phyloP scores from a whole-genome alignment of 2,113 vertebrate genomes.

The Hemicordylus capensis region DNA sequence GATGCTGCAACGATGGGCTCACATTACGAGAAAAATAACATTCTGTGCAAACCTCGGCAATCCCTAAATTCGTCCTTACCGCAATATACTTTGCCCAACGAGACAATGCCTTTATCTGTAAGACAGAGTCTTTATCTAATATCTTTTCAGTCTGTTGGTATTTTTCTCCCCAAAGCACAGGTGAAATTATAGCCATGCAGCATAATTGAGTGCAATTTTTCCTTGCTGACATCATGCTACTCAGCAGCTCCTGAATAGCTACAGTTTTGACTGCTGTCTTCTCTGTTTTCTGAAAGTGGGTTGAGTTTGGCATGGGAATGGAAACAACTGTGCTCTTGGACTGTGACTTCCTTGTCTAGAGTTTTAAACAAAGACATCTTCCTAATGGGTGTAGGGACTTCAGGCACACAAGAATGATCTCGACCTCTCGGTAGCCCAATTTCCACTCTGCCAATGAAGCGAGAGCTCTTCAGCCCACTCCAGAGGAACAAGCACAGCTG shows the following conservation, averaged over 20 bases:
- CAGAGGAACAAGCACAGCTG: conserved; percentile 29
- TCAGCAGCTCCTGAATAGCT: conserved; percentile 67
- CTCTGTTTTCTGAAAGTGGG: conserved; percentile 68
- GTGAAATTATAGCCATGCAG: conserved; percentile 72
- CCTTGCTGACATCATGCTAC: conserved; percentile 70
- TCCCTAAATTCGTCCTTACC: conserved; percentile 53
- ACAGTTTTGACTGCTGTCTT: conserved; percentile 54
- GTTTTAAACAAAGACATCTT: conserved; percentile 51
- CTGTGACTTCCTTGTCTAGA: conserved; percentile 56
- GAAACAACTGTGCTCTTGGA: conserved; percentile 61
- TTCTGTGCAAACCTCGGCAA: conserved; percentile 52
- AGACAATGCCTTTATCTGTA: conserved; percentile 68
- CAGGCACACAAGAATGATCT: conserved; percentile 12
- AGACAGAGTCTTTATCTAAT: conserved; percentile 61
- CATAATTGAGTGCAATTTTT: conserved; percentile 75
- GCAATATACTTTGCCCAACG: conserved; percentile 44
- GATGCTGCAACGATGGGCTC: neutral
- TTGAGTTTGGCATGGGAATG: conserved; percentile 55
- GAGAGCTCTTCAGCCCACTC: conserved; percentile 30
- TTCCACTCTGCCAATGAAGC: neutral
- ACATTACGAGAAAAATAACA: conserved; percentile 28
- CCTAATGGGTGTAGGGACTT: conserved; percentile 54
- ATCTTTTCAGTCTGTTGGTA: conserved; percentile 67
- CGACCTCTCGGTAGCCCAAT: conserved; percentile 32
- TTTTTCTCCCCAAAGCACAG: conserved; percentile 57